Evolutionary conservation across 2,888 invertebrate species (phyloP).

Genomic region (Drosophila rellima): DNA sequence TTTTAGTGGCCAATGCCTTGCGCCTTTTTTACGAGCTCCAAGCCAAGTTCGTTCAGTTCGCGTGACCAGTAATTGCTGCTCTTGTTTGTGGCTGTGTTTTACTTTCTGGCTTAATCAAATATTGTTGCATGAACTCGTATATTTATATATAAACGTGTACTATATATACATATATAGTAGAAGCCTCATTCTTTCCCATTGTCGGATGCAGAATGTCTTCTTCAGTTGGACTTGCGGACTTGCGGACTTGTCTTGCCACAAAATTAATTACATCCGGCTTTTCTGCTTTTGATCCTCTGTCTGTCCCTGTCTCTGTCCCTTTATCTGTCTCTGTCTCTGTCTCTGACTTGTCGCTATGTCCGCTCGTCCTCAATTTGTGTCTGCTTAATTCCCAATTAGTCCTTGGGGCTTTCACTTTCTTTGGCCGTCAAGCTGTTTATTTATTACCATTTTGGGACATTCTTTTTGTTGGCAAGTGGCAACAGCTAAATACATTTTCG

Average conservation of each 20-base stretch:
- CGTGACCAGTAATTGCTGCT: constrained; percentile 77
- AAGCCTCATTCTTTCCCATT: constrained; percentile 16
- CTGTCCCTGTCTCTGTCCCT: background rate
- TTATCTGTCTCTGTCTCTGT: background rate
- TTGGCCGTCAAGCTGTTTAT: constrained; percentile 28
- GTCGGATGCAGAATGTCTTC: constrained; percentile 68
- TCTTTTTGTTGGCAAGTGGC: constrained; percentile 3
- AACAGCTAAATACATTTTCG: background rate
- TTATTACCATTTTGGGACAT: constrained; percentile 30
- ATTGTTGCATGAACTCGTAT: constrained; percentile 45
- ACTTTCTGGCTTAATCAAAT: constrained; percentile 72
- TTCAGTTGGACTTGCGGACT: constrained; percentile 24
- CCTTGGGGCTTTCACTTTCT: constrained; percentile 33
- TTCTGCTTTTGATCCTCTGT: constrained; percentile 60
- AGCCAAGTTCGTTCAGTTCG: constrained; percentile 43
- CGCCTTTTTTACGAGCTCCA: constrained; percentile 59
- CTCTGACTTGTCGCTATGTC: background rate
- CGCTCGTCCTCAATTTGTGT: constrained; percentile 63
- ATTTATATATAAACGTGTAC: constrained; percentile 8
- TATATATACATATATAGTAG: constrained; percentile 4
- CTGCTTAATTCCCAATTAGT: constrained; percentile 76
- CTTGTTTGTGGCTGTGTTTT: constrained; percentile 45
- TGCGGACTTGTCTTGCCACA: constrained; percentile 20
- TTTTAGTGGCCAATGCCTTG: constrained; percentile 66
- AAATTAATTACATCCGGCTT: constrained; percentile 78